Evolutionary conservation across 2,888 invertebrate genomes (phyloP).

Genomic region (Watsonalla binaria): DNA sequence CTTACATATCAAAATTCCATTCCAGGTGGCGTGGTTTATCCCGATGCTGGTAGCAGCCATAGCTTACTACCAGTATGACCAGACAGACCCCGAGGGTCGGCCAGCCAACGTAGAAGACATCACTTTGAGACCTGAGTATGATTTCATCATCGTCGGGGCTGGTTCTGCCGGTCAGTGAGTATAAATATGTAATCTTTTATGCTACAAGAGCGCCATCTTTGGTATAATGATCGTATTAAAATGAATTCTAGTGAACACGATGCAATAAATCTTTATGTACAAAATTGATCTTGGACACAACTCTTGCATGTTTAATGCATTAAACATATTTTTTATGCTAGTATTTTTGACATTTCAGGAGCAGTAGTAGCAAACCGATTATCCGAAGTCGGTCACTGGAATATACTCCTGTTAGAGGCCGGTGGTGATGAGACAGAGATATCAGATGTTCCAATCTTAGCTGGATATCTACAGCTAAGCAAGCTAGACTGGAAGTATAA

Average conservation of each 20-base stretch:
- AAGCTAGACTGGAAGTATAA: conserved; percentile 96
- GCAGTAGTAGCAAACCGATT: conserved; percentile 91
- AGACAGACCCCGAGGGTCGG: conserved; percentile 89
- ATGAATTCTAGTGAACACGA: background rate
- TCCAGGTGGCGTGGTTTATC: conserved; percentile 87
- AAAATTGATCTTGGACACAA: too few species aligned
- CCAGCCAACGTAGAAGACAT: conserved; percentile 85
- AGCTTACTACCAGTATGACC: conserved; percentile 92
- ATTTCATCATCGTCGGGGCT: conserved; percentile 91
- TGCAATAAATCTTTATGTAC: background rate
- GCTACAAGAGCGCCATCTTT: background rate
- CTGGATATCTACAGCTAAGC: conserved; percentile 91
- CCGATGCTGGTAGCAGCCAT: conserved; percentile 91
- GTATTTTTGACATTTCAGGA: conserved; percentile 66
- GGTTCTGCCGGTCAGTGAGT: conserved; percentile 87
- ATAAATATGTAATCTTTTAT: too few species aligned
- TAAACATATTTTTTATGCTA: background rate
- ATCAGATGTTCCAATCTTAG: conserved; percentile 92
- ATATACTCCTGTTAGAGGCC: conserved; percentile 89
- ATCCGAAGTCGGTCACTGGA: conserved; percentile 88
- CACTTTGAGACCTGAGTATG: conserved; percentile 83
- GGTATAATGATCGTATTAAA: background rate
- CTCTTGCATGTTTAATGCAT: too few species aligned
- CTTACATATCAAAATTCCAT: conserved; percentile 7
- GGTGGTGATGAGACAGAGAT: conserved; percentile 95